Base-by-base conservation (phyloP, 2,797 vertebrate genomes). In the Apogon talboti region DNA sequence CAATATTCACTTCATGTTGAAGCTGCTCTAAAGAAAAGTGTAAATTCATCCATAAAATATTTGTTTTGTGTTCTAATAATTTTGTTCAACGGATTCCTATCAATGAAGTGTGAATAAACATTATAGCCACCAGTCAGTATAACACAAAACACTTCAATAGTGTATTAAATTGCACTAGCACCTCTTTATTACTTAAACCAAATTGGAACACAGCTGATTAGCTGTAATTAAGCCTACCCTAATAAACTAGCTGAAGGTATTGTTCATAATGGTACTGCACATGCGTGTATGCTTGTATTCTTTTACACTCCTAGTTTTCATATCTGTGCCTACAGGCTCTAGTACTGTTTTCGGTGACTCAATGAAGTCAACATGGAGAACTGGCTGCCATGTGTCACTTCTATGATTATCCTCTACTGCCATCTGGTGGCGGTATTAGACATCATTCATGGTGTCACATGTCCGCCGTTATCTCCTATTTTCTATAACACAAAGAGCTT, bases 401-500 rank as follows among this genome's bases (percentile, higher is more conserved):
- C 18, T 70, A 11, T 47, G 4, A 51, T 47, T 48, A 45, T 84
- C 67, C 62, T 83, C 9, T 40, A 67, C 81, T 79, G 83, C 89
- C 92, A 76, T 67, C 92, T 90, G 50, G 76, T 88, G 90, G 59
- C 24, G 58, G 79, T 61, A 33, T 6, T 15, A 24, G 2, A 53
- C 40, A 15, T 57, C 18, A 47, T 16, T 45, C 11, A 14, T 37
- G 1, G 18, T 52, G 53, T 28, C 14, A 12, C 2, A 4, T 54
- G 5, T 24, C 9, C 16, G 42, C 7, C 18, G 21, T 9, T 35
- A 10, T 35, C n/a, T n/a, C n/a, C n/a, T n/a, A n/a, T 35, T 9
- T 35, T 35, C 33, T 35, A 3, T 35, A 5, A 3, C 24, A 11
- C 16, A 3, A 37, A 13, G 11, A 35, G 12, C 11, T 12, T 49